Conservation (phyloP, 2,113 vertebrate genomes). For the Glaucidium brasilianum region DNA sequence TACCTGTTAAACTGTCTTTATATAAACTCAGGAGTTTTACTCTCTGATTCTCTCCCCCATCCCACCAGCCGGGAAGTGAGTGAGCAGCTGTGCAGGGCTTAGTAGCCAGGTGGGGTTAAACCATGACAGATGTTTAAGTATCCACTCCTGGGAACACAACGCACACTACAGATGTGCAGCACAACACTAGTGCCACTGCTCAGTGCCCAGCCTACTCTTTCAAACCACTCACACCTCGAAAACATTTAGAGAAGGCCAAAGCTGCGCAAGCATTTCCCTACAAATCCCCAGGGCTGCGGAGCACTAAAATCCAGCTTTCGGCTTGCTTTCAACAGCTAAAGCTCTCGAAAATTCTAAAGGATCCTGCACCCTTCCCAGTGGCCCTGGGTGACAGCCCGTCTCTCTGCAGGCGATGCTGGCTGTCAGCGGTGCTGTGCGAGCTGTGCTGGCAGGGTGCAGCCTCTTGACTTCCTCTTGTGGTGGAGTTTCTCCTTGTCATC, state of each 20-base stretch:
- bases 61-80: too few species aligned
- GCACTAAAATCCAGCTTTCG: background rate
- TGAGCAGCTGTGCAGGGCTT: too few species aligned
- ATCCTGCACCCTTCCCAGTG: background rate
- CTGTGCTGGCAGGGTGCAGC: background rate
- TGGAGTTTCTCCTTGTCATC: constrained; percentile 23
- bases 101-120: too few species aligned
- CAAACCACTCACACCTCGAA: background rate
- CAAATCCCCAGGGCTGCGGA: background rate
- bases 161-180: rapidly evolving
- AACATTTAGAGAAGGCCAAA: background rate
- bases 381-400: rapidly evolving
- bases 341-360: background rate
- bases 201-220: background rate
- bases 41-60: too few species aligned
- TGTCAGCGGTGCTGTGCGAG: background rate
- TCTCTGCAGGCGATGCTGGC: background rate
- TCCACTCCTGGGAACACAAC: too few species aligned
- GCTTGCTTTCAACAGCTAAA: background rate
- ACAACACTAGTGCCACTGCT: rapidly evolving
- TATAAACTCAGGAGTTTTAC: too few species aligned
- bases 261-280: background rate
- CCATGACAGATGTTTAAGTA: background rate
- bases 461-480: background rate
- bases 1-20: too few species aligned